Evolutionary conservation across 2,888 invertebrate species (phyloP).

Genomic region (Platynereis dumerilii): DNA sequence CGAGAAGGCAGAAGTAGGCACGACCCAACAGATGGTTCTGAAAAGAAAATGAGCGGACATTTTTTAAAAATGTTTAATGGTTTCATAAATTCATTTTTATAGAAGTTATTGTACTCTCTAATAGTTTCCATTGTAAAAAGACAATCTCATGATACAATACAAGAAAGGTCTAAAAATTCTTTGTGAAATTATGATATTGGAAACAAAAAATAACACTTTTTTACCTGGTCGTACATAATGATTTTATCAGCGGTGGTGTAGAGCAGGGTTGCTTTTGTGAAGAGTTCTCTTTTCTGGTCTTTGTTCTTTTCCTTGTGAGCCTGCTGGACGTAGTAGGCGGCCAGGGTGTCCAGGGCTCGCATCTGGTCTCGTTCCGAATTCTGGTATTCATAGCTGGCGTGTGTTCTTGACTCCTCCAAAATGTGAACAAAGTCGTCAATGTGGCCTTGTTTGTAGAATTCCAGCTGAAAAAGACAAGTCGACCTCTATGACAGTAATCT

Average conservation of each 20-base stretch:
- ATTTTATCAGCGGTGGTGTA: conserved; percentile 99
- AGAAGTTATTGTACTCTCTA: neutral
- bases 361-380: conserved; percentile 97
- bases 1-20: conserved; percentile 96
- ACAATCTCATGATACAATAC: too few relatives aligned
- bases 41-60: conserved; percentile 34
- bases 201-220: too few relatives aligned
- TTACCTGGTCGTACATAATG: conserved; percentile 98
- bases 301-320: conserved; percentile 89
- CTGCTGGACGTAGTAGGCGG: conserved; percentile 93
- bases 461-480: conserved; percentile 78
- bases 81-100: neutral
- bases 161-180: too few relatives aligned
- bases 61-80: too few relatives aligned
- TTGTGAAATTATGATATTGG: too few relatives aligned
- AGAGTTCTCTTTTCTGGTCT: conserved; percentile 88
- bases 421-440: conserved; percentile 93
- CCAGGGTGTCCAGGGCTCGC: conserved; percentile 96
- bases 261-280: conserved; percentile 89
- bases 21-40: conserved; percentile 95
- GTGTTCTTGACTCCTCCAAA: conserved; percentile 81
- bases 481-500: neutral
- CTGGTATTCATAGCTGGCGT: conserved; percentile 59
- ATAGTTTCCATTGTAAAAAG: neutral
- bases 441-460: conserved; percentile 93